Conservation (phyloP, 2,888 invertebrate genomes). For the Caenorhabditis sp. region DNA sequence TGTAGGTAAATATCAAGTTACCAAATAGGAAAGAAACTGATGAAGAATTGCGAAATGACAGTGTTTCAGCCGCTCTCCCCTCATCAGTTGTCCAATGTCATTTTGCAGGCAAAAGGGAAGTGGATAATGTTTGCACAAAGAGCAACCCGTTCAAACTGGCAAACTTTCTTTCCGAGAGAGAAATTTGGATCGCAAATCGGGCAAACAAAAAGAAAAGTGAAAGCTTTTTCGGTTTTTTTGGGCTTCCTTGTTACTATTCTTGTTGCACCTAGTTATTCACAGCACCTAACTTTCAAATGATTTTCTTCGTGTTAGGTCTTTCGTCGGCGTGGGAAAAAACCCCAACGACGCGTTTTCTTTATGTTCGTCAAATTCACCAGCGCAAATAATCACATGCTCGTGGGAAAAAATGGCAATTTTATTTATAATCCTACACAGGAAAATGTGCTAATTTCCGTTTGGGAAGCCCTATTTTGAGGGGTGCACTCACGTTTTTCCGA, state of each 20-base stretch:
- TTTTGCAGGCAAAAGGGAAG: conserved; percentile 4
- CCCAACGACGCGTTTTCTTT: no score
- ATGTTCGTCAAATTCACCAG: no score
- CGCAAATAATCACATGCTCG: no score
- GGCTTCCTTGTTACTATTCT: conserved; percentile 49
- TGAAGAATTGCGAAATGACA: conserved; percentile 33
- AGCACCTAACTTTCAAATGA: no score
- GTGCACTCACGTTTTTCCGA: conserved; percentile 65
- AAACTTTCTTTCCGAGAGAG: conserved; percentile 46
- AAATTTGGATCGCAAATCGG: conserved; percentile 23
- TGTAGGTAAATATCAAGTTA: conserved; percentile 40
- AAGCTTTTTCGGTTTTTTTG: conserved; percentile 30
- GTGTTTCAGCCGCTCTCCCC: neutral
- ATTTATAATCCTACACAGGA: neutral
- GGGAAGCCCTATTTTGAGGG: no score
- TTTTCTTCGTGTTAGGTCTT: no score
- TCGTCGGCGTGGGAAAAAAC: no score
- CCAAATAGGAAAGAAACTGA: conserved; percentile 14
- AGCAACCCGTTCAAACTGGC: conserved; percentile 64
- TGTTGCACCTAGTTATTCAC: no score
- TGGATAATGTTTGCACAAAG: conserved; percentile 47
- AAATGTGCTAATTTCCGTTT: conserved; percentile 23
- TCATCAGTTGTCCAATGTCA: conserved; percentile 38
- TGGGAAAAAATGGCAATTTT: conserved; percentile 11
- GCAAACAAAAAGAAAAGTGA: conserved; percentile 18